These are phyloP conservation scores for Chrysaora quinquecirrha DNA, from an alignment of 30 jellyfish, hydroid and myxozoan genomes.

Conservation along the genomic window DNA sequence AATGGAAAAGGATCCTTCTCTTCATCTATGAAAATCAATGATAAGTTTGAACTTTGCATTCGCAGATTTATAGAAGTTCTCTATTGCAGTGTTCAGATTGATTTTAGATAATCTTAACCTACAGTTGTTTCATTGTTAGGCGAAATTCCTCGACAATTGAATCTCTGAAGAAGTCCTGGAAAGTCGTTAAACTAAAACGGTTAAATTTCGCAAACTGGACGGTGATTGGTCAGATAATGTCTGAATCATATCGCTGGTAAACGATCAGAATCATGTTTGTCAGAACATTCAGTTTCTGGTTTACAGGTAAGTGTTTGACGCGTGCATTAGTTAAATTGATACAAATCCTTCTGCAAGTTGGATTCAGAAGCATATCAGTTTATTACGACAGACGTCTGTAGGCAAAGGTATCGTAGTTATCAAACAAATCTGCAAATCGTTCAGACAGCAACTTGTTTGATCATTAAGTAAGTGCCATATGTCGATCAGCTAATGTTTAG, in stretches of 20 bases:
- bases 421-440: too few species aligned
- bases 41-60: constrained; percentile 1
- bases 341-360: too few species aligned
- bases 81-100: background rate
- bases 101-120: background rate
- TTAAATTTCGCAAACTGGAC: background rate
- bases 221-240: background rate
- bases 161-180: constrained; percentile 25
- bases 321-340: too few species aligned
- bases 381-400: too few species aligned
- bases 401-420: too few species aligned
- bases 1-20: constrained; percentile 50
- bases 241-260: too few species aligned
- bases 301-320: too few species aligned
- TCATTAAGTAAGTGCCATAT: too few species aligned
- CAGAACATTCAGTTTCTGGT: background rate
- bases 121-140: constrained; percentile 25
- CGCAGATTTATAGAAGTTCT: background rate
- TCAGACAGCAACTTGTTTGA: too few species aligned
- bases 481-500: too few species aligned
- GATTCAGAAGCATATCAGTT: too few species aligned
- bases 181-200: background rate
- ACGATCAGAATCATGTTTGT: background rate
- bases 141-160: constrained; percentile 31
- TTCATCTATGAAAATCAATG: constrained; percentile 57